Percentiles rank a stretch among this genome's conserved stretches.
phyloP scores from a whole-genome alignment of 2,888 invertebrate species.

The Amphimallon solstitiale region DNA sequence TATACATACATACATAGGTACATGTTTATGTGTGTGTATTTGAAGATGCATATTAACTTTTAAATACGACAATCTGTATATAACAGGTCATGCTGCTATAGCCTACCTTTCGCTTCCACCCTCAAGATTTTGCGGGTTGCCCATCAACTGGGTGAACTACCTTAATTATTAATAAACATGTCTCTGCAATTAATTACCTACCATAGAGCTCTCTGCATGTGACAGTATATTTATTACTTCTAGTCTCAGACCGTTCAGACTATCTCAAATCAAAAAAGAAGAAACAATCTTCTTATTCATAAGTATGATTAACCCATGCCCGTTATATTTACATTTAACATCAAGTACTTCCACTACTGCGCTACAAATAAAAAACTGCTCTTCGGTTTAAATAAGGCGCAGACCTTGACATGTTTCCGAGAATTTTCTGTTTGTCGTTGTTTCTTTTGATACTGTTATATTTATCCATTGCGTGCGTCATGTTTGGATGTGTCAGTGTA shows the following conservation, averaged over 20 bases:
- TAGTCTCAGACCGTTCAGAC: too few relatives aligned
- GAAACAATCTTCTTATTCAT: neutral
- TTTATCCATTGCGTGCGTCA: constrained; percentile 28
- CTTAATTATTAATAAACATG: too few relatives aligned
- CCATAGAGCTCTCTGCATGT: constrained; percentile 25
- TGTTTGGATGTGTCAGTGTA: constrained; percentile 21
- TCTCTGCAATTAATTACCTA: too few relatives aligned
- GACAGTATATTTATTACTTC: too few relatives aligned
- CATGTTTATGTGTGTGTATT: too few relatives aligned
- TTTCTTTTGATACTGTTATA: constrained; percentile 27
- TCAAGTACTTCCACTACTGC: constrained; percentile 18
- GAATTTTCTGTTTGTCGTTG: constrained; percentile 31
- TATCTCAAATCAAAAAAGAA: neutral
- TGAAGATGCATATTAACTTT: too few relatives aligned
- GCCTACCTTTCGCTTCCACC: too few relatives aligned
- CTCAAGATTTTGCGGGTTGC: too few relatives aligned
- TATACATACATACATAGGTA: too few relatives aligned
- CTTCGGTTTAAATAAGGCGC: constrained; percentile 22
- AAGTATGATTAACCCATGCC: constrained; percentile 16
- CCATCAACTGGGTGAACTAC: too few relatives aligned
- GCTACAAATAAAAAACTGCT: constrained; percentile 8
- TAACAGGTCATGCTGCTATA: too few relatives aligned
- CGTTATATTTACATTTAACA: constrained; percentile 31
- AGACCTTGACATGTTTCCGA: constrained; percentile 33
- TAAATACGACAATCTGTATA: too few relatives aligned